Evolutionary conservation across 2,113 vertebrate genomes (phyloP).

Genomic region (Ophiodon elongatus): DNA sequence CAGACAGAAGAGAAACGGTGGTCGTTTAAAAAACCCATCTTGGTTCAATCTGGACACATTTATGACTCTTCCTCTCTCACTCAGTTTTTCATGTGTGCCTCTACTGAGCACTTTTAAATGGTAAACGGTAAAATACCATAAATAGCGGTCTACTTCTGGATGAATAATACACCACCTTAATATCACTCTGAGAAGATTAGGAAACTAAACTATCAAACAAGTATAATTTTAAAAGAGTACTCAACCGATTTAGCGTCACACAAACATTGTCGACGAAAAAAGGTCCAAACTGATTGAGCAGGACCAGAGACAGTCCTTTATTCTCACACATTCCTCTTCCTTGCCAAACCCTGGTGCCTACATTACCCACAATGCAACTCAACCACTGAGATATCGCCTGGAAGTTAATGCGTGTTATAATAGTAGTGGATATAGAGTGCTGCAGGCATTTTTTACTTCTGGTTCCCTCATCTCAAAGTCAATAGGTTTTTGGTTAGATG

Average conservation of each 20-base stretch:
- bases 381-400: background rate
- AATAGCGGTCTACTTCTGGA: background rate
- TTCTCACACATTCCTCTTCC: background rate
- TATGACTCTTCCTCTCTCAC: too few relatives aligned
- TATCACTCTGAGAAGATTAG: background rate
- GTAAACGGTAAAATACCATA: background rate
- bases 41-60: too few relatives aligned
- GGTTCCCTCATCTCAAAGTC: too few relatives aligned
- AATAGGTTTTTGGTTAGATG: too few relatives aligned
- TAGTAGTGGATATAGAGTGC: too few relatives aligned
- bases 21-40: background rate
- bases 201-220: too few relatives aligned
- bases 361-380: background rate
- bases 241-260: background rate
- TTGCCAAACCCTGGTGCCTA: background rate
- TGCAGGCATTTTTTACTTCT: too few relatives aligned
- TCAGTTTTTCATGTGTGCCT: too few relatives aligned
- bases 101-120: too few relatives aligned
- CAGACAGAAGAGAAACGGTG: background rate
- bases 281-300: background rate
- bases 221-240: background rate
- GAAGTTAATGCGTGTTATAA: background rate
- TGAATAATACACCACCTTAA: background rate
- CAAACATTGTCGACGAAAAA: background rate
- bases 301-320: background rate